Evolutionary conservation across 2,797 vertebrate genomes (phyloP).

Genomic region (Hafferia zeledoni): DNA sequence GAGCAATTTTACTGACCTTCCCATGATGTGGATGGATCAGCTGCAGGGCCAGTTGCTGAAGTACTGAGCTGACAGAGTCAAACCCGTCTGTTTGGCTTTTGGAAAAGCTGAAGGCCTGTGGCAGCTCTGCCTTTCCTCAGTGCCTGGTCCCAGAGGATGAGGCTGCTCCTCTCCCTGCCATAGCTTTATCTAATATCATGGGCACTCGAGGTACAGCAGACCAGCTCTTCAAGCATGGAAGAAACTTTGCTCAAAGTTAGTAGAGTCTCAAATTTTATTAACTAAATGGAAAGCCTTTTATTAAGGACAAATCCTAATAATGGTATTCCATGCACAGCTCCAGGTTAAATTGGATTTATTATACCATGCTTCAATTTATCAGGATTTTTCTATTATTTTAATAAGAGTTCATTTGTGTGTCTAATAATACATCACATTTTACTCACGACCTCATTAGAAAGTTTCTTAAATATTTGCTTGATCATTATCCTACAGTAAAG

Average conservation of each 20-base stretch:
- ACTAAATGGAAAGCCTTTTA: neutral
- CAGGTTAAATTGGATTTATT: constrained; percentile 3
- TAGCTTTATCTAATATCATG: rapidly evolving
- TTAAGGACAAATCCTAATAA: neutral
- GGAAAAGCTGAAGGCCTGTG: neutral
- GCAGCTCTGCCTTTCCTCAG: neutral
- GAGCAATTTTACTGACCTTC: neutral
- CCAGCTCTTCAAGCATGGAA: neutral
- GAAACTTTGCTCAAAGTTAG: neutral
- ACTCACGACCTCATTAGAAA: neutral
- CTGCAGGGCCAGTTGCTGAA: rapidly evolving
- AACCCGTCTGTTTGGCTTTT: neutral
- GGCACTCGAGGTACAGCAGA: rapidly evolving
- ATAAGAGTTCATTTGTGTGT: neutral
- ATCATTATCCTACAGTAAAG: neutral
- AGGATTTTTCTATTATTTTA: constrained; percentile 16
- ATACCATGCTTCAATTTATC: neutral
- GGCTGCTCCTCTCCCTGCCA: rapidly evolving
- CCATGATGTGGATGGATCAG: neutral
- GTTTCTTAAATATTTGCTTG: neutral
- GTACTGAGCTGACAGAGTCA: neutral
- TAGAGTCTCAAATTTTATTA: neutral
- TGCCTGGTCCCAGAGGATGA: neutral
- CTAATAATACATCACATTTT: neutral
- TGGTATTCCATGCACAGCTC: neutral